Evolutionary conservation across 2,113 vertebrate genomes (phyloP), one percentile per base, ranked within the genome.

Genomic region (Amblyopsis rosae): DNA sequence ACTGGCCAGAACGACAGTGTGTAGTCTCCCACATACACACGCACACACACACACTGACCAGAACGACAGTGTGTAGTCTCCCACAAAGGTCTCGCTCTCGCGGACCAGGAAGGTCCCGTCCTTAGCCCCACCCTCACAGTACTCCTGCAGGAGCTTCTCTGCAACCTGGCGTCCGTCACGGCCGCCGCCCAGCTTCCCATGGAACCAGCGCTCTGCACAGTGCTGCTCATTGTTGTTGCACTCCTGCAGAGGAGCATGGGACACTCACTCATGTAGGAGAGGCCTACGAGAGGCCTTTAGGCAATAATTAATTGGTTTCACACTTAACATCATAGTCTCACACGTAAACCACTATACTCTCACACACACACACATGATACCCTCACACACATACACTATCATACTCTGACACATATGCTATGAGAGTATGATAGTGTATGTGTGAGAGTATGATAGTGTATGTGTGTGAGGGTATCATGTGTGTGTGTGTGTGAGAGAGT

Each of bases 51-150:
- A 50, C 2, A 83, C 93, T 41, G 77, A 95, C 95, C 95, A 95
- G 92, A 95, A 95, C 8, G 94, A 95, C 62, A 95, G 92, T 16
- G 95, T 95, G 91, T 95, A 95, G 84, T 95, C 95, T 0, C 95
- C 95, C 4, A 95, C 94, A 2, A 95, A 95, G 19, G 95, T 95
- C 92, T 95, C 95, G 0, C 95, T 95, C 88, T 95, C 95, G 3
- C 95, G 89, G 55, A 95, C 95, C 76, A 95, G 89, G 83, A 95
- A 95, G 70, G 94, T 95, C 72, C 94, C 95, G 0, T 95, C 95
- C 75, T 95, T 95, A 55, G 92, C 94, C 0, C 94, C 95, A 0
- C 92, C 94, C 86, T 95, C 95, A 69, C 95, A 95, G 70, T 95
- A 95, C 48, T 95, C 95, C 0, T 94, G 93, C 73, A 95, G 92